Base-by-base conservation (phyloP, 2,113 vertebrate genomes). In the Chroicocephalus ridibundus region DNA sequence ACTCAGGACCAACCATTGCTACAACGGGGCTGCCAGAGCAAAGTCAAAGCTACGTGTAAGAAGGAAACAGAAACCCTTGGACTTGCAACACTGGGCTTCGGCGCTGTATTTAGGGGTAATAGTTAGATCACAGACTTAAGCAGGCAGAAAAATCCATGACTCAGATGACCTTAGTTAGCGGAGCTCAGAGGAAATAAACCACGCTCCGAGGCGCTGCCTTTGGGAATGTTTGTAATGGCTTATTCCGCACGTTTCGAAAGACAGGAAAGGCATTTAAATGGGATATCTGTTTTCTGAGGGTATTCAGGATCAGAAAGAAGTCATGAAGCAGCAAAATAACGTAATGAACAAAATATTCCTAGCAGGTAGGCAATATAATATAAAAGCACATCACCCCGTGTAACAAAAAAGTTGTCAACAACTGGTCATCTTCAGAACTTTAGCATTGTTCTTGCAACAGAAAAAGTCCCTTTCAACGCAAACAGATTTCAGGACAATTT, bases 1-100 rank as follows among this genome's bases (percentile, higher is more conserved):
- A 0, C 8, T 25, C 68, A 42, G 60, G 17, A 88, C 19, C 0
- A 3, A 3, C 15, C 0, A 61, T 6, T 34, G 31, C 21, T 49
- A 17, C 42, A 61, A 10, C 0, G 0, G 19, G 82, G 71, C 46
- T 49, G 54, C 49, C 24, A 27, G 93, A 62, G 82, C 82, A 88
- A 93, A 94, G 80, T 82, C 69, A 78, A 44, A 81, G 25, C 52
- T 84, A 0, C 22, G 13, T 0, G 0, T 71, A 51, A 71, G 52
- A 57, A 79, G n/a, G 49, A 44, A 90, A 68, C 36, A 92, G 52
- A 88, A 88, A 76, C 42, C 12, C 7, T 44, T 88, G 72, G 71
- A 75, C 82, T 86, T 86, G 52, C 8, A 69, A 38, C 7, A 24
- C n/a, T 47, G 64, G 46, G 44, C 77, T 91, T 68, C 29, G 57